Base-by-base conservation (phyloP, 2,113 vertebrate species). In the Gasterosteus nipponicus region DNA sequence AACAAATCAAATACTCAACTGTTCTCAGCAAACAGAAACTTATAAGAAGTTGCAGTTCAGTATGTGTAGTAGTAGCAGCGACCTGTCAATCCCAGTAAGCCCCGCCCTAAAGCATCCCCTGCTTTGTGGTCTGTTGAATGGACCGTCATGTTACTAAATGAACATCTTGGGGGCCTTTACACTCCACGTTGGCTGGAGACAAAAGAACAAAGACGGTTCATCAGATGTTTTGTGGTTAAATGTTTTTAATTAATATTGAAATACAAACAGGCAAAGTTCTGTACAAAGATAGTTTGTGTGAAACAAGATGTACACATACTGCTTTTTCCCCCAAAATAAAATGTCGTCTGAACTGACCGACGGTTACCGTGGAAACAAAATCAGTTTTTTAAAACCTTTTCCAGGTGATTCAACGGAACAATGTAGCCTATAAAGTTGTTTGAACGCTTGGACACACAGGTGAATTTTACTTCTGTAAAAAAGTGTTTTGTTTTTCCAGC, bases 231-330 rank as follows among this genome's bases (percentile, higher is more conserved):
- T 67, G 53, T 66, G 56, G 22, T 64, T 65, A 59, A 75, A 76
- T 47, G 29, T 65, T 70, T 80, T 81, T 81, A 72, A 75, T 69
- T 7, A 15, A 61, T 73, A 62, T 7, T 77, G 54, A 81, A 77
- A 75, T 81, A 65, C 73, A 71, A 69, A 76, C 70, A 31, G 46
- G 63, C 46, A 44, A 19, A 10, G 3, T 65, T 71, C 53, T 71
- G 59, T 14, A 70, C 22, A 72, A 35, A 78, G 47, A 51, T 29
- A 60, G 29, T 39, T 26, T 42, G 35, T 22, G 29, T 56, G n/a
- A 53, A 46, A 64, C 46, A 29, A 39, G 42, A 54, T 26, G 6
- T 3, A 44, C 3, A 58, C 3, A 18, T 57, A 22, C 41, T 3
- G 10, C 2, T 47, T 65, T 22, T 39, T 56, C 18, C 6, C 22